phyloP scores from a whole-genome alignment of 2,888 invertebrate genomes.

The Osmoderma eremita region DNA sequence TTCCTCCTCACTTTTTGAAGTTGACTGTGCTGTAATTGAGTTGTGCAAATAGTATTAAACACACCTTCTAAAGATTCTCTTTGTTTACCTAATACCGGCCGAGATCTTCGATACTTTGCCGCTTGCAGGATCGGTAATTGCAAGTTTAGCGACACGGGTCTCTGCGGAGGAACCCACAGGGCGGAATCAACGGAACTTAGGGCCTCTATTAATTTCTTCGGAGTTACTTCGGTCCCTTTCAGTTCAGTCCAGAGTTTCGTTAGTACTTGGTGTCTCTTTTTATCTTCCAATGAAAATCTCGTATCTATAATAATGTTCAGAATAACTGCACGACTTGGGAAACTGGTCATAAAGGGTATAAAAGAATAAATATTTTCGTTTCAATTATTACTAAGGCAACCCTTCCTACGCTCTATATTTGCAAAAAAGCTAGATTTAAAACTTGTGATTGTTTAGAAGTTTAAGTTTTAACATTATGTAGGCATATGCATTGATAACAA shows the following conservation, averaged over 20 bases:
- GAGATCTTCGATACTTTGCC: constrained; percentile 62
- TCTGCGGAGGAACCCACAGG: constrained; percentile 74
- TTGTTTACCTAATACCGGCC: constrained; percentile 62
- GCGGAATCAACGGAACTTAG: constrained; percentile 74
- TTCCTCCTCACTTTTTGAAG: constrained; percentile 69
- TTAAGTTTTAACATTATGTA: no score
- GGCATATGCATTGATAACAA: no score
- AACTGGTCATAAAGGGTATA: constrained; percentile 15
- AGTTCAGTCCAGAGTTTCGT: constrained; percentile 74
- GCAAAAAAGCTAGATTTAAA: no score
- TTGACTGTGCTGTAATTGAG: constrained; percentile 61
- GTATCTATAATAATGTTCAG: constrained; percentile 60
- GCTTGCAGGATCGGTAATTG: constrained; percentile 70
- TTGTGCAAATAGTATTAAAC: no score
- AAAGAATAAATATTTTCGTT: no score
- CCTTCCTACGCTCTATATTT: no score
- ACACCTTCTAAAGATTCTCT: background rate
- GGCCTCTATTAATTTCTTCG: constrained; percentile 71
- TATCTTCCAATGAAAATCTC: constrained; percentile 71
- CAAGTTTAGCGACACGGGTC: constrained; percentile 77
- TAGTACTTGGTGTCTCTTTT: constrained; percentile 71
- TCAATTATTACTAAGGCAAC: no score
- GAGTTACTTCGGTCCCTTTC: constrained; percentile 72
- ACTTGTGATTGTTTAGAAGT: no score
- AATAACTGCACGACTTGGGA: constrained; percentile 40